Percentiles rank a stretch among this genome's conserved stretches.
phyloP scores from a whole-genome alignment of 2,113 vertebrate species.

The Struthio camelus region DNA sequence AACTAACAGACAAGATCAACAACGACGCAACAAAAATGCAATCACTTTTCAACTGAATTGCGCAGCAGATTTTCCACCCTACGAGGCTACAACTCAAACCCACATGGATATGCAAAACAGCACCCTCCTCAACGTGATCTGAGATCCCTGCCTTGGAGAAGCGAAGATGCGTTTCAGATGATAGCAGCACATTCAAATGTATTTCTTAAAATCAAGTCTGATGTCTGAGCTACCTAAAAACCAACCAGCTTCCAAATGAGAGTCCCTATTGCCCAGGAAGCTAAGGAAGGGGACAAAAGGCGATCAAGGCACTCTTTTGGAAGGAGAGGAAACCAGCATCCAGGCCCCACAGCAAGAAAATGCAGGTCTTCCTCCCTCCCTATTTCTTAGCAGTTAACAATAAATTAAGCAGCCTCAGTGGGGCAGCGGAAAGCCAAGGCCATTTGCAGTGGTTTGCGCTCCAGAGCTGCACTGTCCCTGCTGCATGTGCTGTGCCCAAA shows the following conservation, averaged over 20 bases:
- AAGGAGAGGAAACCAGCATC: neutral
- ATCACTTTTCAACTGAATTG: constrained; percentile 27
- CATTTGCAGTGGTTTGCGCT: neutral
- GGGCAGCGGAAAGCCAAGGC: neutral
- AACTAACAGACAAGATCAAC: constrained; percentile 32
- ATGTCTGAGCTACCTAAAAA: constrained; percentile 9
- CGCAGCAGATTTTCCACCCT: neutral
- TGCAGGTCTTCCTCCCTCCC: neutral
- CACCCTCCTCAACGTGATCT: neutral
- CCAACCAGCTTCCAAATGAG: neutral
- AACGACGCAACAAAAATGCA: neutral
- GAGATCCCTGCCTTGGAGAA: neutral
- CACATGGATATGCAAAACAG: accelerated
- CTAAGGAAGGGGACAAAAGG: neutral
- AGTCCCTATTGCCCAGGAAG: constrained; percentile 2
- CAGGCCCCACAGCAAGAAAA: neutral
- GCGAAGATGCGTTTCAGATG: constrained; percentile 10
- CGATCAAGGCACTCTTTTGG: constrained; percentile 38
- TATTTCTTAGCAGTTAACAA: constrained; percentile 37
- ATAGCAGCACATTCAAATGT: constrained; percentile 66
- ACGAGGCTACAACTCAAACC: neutral
- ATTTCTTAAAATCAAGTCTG: constrained; percentile 7
- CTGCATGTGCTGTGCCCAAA: neutral
- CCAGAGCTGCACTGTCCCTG: neutral
- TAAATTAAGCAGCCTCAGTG: constrained; percentile 61